Base-by-base conservation (phyloP, 2,888 invertebrate species). In the Cataglyphis cursor region DNA sequence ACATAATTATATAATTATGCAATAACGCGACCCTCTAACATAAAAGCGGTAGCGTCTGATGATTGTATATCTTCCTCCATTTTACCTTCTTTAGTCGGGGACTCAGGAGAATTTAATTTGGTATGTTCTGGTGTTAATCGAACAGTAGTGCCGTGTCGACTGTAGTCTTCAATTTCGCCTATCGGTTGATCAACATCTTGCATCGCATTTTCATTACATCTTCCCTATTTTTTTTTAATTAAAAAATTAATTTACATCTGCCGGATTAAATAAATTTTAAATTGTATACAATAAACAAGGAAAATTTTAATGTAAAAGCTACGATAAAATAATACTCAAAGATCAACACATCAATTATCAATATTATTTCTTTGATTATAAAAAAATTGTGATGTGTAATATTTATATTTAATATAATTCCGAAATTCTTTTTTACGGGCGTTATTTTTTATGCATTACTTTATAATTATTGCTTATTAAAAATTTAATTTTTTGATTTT, bases 121-220 rank as follows among this genome's bases (percentile, higher is more conserved):
- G 89, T 89, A 31, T 70, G 89, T 65, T 89, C 89, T 9, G 89
- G 89, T 24, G 89, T 87, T 24, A 89, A 65, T 78, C 89, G 87
- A 66, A 88, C 82, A 5, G 89, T 89, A 3, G 89, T 89, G 9
- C 89, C 89, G 9, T 89, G 89, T 24, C 89, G 83, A 31, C 89
- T 88, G 12, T 83, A 88, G 35, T 89, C 89, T 66, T 89, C 89
- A 24, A 89, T 87, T 64, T 89, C 89, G 0, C 89, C 89, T 18
- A 89, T 65, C 57, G 89, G 89, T 41, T 83, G 83, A 62, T 86
- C 86, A 21, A 54, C 10, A 4, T 85, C 85, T 35, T 81, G 84
- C 8, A 78, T 83, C 12, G 12, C 6, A 31, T 44, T 64, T 38
- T 76, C 78, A 24, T 51, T 82, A 48, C 86, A 82, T 68, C 62